Conservation (phyloP, 2,797 vertebrate species). For the Gymnocypris eckloni region DNA sequence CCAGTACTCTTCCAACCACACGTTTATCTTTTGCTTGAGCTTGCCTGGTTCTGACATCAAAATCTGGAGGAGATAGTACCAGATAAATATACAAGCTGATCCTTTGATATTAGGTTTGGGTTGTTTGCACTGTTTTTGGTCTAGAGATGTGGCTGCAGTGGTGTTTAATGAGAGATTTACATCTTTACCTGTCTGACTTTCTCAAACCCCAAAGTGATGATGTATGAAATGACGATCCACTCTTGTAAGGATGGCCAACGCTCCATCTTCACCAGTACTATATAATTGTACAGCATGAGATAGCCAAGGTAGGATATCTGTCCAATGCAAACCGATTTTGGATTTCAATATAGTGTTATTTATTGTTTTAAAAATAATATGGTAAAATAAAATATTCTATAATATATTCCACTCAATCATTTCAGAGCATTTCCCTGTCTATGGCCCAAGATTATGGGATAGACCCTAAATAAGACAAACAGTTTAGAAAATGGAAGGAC, state of each 20-base stretch:
- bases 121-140: not conserved
- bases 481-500: not conserved
- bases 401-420: not conserved
- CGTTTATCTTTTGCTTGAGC: conserved; percentile 96
- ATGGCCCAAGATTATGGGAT: not conserved
- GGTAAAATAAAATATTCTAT: not conserved
- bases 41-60: conserved; percentile 99
- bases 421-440: not conserved
- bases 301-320: conserved; percentile 96
- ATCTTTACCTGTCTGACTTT: conserved; percentile 94
- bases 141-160: not conserved
- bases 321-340: conserved; percentile 36
- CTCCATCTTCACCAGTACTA: conserved; percentile 98
- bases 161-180: not conserved
- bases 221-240: conserved; percentile 96
- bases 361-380: not conserved
- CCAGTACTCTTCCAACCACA: conserved; percentile 99
- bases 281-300: conserved; percentile 96
- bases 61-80: conserved; percentile 78
- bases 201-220: conserved; percentile 91
- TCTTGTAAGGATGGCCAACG: conserved; percentile 93
- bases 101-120: not conserved
- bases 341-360: not conserved
- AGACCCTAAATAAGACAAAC: not conserved
- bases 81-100: not conserved